Percentiles rank a stretch among this genome's conserved stretches.
phyloP scores from a whole-genome alignment of 2,113 vertebrate genomes.

The Crotalus viridis region DNA sequence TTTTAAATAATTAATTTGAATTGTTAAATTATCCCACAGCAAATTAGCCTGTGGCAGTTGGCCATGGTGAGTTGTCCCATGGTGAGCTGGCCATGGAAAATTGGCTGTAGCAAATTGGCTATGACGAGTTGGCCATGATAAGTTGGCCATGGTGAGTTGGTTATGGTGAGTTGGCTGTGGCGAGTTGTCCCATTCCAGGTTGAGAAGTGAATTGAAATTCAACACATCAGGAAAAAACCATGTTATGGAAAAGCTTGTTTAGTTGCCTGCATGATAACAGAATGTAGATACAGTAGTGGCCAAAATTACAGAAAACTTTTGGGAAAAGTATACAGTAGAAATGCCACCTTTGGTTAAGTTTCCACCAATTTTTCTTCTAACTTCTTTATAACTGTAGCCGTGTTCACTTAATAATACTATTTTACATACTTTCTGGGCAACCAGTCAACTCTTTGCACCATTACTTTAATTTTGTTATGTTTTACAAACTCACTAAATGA shows the following conservation, averaged over 20 bases:
- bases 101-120: neutral
- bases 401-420: no score
- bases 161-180: neutral
- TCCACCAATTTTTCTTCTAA: no score
- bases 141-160: neutral
- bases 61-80: no score
- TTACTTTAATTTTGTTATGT: no score
- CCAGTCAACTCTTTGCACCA: no score
- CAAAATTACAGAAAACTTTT: no score
- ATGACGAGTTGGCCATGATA: no score
- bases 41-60: neutral
- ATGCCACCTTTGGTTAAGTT: no score
- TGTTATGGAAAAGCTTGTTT: neutral
- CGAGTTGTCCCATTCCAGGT: neutral
- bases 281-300: neutral
- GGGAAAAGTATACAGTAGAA: no score
- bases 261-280: neutral
- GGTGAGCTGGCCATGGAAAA: neutral
- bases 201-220: neutral
- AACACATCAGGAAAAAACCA: neutral
- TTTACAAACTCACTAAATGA: no score
- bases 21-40: neutral
- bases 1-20: neutral
- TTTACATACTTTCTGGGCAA: no score
- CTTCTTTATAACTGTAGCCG: no score